phyloP scores from a whole-genome alignment of 2,797 vertebrate species.

The Helostoma temminkii region DNA sequence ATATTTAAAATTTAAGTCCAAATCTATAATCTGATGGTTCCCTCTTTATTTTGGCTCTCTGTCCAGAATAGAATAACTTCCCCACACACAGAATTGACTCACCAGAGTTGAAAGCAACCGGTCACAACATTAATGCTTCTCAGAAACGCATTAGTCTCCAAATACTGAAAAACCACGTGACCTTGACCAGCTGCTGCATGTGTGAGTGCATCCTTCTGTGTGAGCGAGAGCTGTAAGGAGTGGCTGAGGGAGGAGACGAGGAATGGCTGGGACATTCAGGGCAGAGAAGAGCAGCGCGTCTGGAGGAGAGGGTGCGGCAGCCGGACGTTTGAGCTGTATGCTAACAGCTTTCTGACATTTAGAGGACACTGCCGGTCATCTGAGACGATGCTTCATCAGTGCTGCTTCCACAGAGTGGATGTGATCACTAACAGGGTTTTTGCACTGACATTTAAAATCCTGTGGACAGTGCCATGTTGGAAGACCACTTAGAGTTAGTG shows the following conservation, averaged over 20 bases:
- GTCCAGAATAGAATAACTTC: background rate
- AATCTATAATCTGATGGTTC: too few species aligned
- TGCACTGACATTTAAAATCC: slow-evolving; percentile 4
- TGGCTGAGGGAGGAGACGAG: slow-evolving; percentile 13
- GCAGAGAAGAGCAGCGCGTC: slow-evolving; percentile 42
- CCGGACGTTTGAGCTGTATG: slow-evolving; percentile 10
- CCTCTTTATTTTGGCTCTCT: background rate
- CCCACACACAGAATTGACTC: background rate
- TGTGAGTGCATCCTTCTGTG: slow-evolving; percentile 3
- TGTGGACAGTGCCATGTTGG: background rate
- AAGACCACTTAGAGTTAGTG: background rate
- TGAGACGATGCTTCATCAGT: slow-evolving; percentile 49
- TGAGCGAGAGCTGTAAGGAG: slow-evolving; percentile 39
- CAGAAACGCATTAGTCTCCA: slow-evolving; percentile 50
- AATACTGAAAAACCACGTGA: slow-evolving; percentile 41
- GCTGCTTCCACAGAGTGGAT: slow-evolving; percentile 15
- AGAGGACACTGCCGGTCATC: slow-evolving; percentile 37
- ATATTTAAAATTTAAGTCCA: background rate
- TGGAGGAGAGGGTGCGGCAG: slow-evolving; percentile 65
- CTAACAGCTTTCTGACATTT: slow-evolving; percentile 74
- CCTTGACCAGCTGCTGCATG: slow-evolving; percentile 38
- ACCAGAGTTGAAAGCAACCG: background rate
- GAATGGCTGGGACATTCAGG: slow-evolving; percentile 49
- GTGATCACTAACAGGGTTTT: slow-evolving; percentile 22
- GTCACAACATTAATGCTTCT: slow-evolving; percentile 9